Evolutionary conservation across 1,140 invertebrate genomes (phyloP).

Genomic region (Oryzaephilus surinamensis): DNA sequence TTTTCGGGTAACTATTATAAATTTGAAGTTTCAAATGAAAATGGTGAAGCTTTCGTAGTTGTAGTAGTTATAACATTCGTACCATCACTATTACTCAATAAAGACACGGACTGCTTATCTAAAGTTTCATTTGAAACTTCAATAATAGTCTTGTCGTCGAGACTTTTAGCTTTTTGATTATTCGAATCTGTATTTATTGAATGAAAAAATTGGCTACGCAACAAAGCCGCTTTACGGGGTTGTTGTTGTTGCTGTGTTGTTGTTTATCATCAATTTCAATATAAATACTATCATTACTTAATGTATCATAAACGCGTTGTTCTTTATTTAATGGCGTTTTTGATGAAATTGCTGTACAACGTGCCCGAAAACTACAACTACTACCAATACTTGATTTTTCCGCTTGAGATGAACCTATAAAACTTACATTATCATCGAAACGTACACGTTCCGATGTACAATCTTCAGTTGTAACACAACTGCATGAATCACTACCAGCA

Average conservation of each 20-base stretch:
- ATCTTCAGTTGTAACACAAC: constrained; percentile 41
- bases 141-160: constrained; percentile 31
- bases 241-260: constrained; percentile 16
- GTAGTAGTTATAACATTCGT: constrained; percentile 1
- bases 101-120: too few species aligned
- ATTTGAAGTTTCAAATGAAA: constrained; percentile 10
- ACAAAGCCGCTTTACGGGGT: constrained; percentile 25
- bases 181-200: constrained; percentile 17
- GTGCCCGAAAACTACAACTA: constrained; percentile 30
- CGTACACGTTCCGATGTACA: constrained; percentile 46
- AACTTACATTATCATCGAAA: constrained; percentile 45
- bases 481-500: constrained; percentile 30
- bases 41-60: background rate
- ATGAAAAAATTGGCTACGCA: constrained; percentile 32
- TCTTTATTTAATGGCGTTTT: constrained; percentile 5
- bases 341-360: constrained; percentile 13
- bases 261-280: too few species aligned
- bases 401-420: constrained; percentile 25
- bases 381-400: constrained; percentile 34
- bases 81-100: background rate
- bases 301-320: constrained; percentile 20
- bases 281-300: constrained; percentile 31
- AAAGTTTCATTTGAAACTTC: constrained; percentile 32
- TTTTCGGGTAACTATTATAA: constrained; percentile 4
- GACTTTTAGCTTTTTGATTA: constrained; percentile 22